Base-by-base conservation (phyloP, 2,113 vertebrate species). In the Erythrocercus mccallii region DNA sequence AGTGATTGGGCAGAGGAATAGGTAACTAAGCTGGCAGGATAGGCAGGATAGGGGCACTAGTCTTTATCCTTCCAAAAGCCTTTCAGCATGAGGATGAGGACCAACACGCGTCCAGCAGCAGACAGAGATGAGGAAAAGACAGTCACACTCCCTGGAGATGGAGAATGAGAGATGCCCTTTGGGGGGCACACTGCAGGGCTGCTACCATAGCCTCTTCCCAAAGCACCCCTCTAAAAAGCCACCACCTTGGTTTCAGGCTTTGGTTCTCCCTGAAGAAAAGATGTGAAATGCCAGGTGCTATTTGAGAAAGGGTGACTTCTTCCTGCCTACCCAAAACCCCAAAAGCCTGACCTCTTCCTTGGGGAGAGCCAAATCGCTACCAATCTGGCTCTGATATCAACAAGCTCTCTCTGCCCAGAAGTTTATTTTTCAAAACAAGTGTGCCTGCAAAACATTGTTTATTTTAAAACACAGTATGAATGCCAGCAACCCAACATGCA, bases 381-480 rank as follows among this genome's bases (percentile, higher is more conserved):
- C 64, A 88, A 0, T 88, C 92, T 88, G 79, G 68, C 79, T 90
- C 60, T 24, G 31, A 81, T 38, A 13, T 57, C 56, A 94, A 57
- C 40, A 58, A 78, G 56, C 71, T 85, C 62, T 60, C 73, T 92
- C 82, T 94, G 82, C 56, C 40, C 83, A 94, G 79, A 81, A 83
- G 79, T 96, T 96, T 92, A 71, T 93, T 96, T 96, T 95, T 92
- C 95, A 94, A 94, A 95, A 96, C 90, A 96, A 96, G 69, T 6
- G 2, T 78, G 76, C 56, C 92, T 93, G 82, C 76, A 68, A 71
- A 90, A 37, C n/a, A 70, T 22, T 94, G 86, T 95, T 97, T 95
- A 84, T 95, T 95, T 96, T 94, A 88, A 96, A 96, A 74, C 21
- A 9, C 71, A 53, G 82, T 27, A 40, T n/a, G 94, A 94, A 82